Evolutionary conservation across 2,797 vertebrate species (phyloP).

Genomic region (Gorsachius magnificus): DNA sequence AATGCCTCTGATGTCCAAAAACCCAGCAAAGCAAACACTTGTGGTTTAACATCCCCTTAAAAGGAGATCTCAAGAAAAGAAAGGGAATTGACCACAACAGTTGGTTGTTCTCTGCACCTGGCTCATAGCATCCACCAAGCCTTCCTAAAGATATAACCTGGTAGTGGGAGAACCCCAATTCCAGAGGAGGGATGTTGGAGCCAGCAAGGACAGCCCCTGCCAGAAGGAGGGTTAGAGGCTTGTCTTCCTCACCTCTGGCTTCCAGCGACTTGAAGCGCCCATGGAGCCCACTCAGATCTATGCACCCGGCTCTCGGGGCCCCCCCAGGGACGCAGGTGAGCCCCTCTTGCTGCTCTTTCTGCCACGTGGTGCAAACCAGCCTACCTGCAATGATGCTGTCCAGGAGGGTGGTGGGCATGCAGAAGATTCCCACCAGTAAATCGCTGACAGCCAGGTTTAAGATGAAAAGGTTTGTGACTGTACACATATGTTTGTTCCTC

Average conservation of each 20-base stretch:
- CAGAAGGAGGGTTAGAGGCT: background rate
- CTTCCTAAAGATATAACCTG: background rate
- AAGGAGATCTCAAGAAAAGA: background rate
- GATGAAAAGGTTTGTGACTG: conserved; percentile 92
- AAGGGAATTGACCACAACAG: accelerated
- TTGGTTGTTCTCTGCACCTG: background rate
- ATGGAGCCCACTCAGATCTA: accelerated
- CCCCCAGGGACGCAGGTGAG: accelerated
- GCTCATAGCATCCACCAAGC: too few species aligned
- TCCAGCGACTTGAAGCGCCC: background rate
- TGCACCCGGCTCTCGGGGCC: accelerated
- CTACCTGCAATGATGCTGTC: conserved; percentile 94
- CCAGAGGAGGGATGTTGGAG: background rate
- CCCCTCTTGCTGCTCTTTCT: background rate
- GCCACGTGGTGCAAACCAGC: accelerated
- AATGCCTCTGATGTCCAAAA: background rate
- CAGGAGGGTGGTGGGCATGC: conserved; percentile 92
- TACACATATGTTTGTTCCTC: conserved; percentile 87
- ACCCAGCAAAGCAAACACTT: background rate
- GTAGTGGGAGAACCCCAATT: background rate
- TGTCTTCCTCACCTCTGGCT: background rate
- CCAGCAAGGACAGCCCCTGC: background rate
- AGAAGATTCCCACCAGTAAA: conserved; percentile 93
- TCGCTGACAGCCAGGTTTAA: conserved; percentile 92
- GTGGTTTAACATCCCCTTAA: background rate